Percentiles rank a stretch among this genome's conserved stretches.
These are phyloP conservation scores for Mesorhabditis belari DNA, from an alignment of 2,888 invertebrate genomes.

Conservation along the genomic window DNA sequence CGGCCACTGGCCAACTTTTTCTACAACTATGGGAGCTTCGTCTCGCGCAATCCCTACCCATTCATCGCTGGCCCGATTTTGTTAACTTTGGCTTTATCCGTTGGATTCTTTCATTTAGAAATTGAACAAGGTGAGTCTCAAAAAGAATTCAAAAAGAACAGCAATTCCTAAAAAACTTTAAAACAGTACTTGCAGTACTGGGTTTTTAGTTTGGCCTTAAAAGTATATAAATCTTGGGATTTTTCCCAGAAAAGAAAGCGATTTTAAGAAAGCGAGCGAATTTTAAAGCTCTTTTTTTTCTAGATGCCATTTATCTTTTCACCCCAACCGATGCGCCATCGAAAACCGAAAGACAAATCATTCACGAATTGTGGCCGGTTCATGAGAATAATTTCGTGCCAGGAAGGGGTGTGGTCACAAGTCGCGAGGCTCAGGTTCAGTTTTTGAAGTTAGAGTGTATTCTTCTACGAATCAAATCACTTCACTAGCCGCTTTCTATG, in stretches of 20 bases:
- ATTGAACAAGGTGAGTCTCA: not conserved
- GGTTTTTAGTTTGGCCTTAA: too few relatives aligned
- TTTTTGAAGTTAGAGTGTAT: not conserved
- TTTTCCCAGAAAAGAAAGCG: too few relatives aligned
- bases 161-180: not conserved
- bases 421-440: slow-evolving; percentile 34
- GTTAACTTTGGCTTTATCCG: slow-evolving; percentile 21
- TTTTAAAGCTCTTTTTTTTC: too few relatives aligned
- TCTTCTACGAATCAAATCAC: too few relatives aligned
- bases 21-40: slow-evolving; percentile 32
- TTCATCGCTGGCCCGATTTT: slow-evolving; percentile 33
- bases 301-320: slow-evolving; percentile 44
- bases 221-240: too few relatives aligned
- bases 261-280: too few relatives aligned
- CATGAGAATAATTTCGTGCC: slow-evolving; percentile 37
- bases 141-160: not conserved
- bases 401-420: slow-evolving; percentile 37
- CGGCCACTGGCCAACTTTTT: slow-evolving; percentile 34
- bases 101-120: slow-evolving; percentile 12
- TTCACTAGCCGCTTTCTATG: too few relatives aligned
- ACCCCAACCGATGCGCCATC: slow-evolving; percentile 42
- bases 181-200: too few relatives aligned
- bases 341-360: slow-evolving; percentile 24
- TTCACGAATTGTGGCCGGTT: slow-evolving; percentile 38
- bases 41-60: slow-evolving; percentile 28